These are phyloP conservation scores for Pyrocephalus nanus DNA, from an alignment of 2,797 vertebrate species.

Conservation along the genomic window DNA sequence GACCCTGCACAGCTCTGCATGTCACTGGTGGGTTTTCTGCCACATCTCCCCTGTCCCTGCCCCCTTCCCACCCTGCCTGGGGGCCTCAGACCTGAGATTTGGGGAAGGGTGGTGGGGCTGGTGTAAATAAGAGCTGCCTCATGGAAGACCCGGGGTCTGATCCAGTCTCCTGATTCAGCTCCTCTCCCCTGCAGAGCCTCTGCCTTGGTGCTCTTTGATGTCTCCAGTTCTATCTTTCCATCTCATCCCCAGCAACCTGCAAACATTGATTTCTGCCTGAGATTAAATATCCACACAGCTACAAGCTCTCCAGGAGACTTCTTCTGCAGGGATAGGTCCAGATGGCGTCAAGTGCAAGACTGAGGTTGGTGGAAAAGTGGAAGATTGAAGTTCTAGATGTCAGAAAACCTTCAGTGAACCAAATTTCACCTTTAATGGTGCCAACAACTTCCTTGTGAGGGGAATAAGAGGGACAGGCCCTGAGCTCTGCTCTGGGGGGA, in stretches of 20 bases:
- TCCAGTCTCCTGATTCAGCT: background rate
- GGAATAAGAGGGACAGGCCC: background rate
- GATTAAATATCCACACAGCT: background rate
- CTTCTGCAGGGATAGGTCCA: background rate
- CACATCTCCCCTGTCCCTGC: background rate
- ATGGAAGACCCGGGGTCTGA: background rate
- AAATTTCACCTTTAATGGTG: rapidly evolving
- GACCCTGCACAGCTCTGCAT: background rate
- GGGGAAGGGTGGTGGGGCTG: background rate
- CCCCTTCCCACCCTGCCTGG: background rate
- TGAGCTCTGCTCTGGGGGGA: background rate
- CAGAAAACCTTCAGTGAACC: background rate
- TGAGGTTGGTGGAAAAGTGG: background rate
- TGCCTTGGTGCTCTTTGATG: background rate
- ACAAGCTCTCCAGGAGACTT: background rate
- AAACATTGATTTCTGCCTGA: background rate
- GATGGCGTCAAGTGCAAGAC: background rate
- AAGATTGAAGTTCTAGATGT: background rate
- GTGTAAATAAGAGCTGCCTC: background rate
- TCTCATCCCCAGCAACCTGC: background rate
- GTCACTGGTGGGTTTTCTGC: background rate
- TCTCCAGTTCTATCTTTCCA: background rate
- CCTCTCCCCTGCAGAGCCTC: background rate
- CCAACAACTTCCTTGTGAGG: background rate
- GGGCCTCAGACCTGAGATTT: background rate